These are phyloP conservation scores for Pocota personata DNA, from an alignment of 2,888 invertebrate species.

Conservation along the genomic window DNA sequence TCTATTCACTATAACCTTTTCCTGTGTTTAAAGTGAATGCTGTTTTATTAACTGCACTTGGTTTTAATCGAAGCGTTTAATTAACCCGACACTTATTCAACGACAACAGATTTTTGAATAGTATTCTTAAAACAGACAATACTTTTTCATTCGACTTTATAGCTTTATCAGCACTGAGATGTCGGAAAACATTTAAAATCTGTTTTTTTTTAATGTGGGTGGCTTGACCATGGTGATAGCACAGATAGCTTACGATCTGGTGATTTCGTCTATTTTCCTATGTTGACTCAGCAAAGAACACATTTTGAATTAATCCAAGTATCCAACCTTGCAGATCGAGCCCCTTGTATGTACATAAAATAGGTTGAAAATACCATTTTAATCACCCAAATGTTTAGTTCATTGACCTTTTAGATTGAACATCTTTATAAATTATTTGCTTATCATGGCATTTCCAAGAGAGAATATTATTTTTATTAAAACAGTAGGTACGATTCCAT, in stretches of 20 bases:
- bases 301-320: background rate
- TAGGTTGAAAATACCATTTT: background rate
- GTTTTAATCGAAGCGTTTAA: conserved; percentile 15
- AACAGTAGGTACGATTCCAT: background rate
- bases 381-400: background rate
- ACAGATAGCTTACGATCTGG: background rate
- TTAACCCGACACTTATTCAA: background rate
- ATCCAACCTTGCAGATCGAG: no score
- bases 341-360: no score
- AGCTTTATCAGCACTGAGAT: background rate
- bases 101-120: background rate
- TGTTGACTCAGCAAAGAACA: background rate
- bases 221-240: background rate
- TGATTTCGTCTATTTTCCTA: background rate
- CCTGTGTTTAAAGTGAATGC: background rate
- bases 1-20: background rate
- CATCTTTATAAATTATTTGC: background rate
- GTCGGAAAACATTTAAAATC: background rate
- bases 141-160: background rate
- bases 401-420: background rate
- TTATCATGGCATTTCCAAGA: background rate
- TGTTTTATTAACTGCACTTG: background rate
- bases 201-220: background rate
- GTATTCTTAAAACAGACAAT: background rate
- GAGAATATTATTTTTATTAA: background rate